phyloP scores from a whole-genome alignment of 2,113 vertebrate species.

The Ictalurus furcatus region DNA sequence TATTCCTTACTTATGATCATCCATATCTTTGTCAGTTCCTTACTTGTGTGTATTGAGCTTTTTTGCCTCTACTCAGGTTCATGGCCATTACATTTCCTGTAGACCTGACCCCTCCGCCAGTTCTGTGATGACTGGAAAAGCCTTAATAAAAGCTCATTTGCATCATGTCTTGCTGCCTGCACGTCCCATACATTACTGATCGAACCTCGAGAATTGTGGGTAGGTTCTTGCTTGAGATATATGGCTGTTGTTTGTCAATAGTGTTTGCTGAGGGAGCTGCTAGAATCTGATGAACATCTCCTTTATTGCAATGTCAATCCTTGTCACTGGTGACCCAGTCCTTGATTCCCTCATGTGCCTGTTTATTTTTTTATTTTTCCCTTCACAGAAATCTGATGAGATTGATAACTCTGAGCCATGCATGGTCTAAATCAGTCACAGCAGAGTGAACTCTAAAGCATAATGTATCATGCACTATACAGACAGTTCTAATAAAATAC shows the following conservation, averaged over 20 bases:
- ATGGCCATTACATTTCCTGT: not conserved
- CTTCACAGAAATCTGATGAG: constrained; percentile 7
- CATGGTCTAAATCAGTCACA: not conserved
- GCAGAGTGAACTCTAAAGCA: not conserved
- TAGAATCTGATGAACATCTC: constrained; percentile 25
- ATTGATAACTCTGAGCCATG: not conserved
- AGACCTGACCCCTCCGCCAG: not conserved
- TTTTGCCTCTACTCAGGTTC: not conserved
- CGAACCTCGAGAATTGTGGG: not conserved
- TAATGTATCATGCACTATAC: constrained; percentile 56
- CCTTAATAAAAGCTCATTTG: not conserved
- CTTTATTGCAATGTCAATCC: constrained; percentile 11
- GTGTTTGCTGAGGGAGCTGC: constrained; percentile 9
- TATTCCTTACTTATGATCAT: not conserved
- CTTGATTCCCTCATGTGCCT: not conserved
- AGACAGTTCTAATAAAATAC: constrained; percentile 59
- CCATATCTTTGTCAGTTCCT: not conserved
- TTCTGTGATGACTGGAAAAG: not conserved
- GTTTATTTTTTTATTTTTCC: not conserved
- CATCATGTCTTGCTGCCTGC: not conserved
- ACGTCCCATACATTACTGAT: not conserved
- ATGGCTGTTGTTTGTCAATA: not conserved
- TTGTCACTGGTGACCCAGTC: not conserved
- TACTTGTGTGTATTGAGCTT: constrained; percentile 2
- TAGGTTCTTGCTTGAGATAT: constrained; percentile 5